phyloP scores from a whole-genome alignment of 2,797 vertebrate species.

The Aphelocoma californica region DNA sequence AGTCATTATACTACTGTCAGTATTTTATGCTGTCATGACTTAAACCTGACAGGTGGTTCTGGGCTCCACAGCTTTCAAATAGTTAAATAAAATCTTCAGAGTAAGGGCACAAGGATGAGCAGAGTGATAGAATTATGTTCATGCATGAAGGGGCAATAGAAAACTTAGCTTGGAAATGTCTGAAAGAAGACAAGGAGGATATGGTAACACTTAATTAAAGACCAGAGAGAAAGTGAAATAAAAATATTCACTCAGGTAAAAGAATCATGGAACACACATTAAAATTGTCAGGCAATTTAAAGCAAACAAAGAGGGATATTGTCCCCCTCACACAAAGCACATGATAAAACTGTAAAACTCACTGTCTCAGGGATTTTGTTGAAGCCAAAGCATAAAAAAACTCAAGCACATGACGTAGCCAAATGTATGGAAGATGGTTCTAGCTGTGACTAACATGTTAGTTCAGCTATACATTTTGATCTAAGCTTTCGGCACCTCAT shows the following conservation, averaged over 20 bases:
- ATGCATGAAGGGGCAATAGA: neutral
- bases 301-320: neutral
- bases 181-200: neutral
- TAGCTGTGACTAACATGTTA: neutral
- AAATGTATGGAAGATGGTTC: neutral
- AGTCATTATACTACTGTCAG: neutral
- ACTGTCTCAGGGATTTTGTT: neutral
- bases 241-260: neutral
- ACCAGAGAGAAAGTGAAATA: neutral
- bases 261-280: neutral
- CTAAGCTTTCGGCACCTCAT: neutral
- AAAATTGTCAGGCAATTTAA: neutral
- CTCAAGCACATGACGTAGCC: fast-evolving
- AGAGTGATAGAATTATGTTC: neutral
- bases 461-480: neutral
- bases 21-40: neutral
- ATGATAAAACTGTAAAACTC: neutral
- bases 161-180: neutral
- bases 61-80: neutral
- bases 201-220: neutral
- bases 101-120: neutral
- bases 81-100: neutral
- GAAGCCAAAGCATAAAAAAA: neutral
- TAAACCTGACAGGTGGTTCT: neutral
- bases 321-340: neutral